These are phyloP conservation scores for Drosophila kepulauana DNA, from an alignment of 1,140 invertebrate genomes.

Conservation along the genomic window DNA sequence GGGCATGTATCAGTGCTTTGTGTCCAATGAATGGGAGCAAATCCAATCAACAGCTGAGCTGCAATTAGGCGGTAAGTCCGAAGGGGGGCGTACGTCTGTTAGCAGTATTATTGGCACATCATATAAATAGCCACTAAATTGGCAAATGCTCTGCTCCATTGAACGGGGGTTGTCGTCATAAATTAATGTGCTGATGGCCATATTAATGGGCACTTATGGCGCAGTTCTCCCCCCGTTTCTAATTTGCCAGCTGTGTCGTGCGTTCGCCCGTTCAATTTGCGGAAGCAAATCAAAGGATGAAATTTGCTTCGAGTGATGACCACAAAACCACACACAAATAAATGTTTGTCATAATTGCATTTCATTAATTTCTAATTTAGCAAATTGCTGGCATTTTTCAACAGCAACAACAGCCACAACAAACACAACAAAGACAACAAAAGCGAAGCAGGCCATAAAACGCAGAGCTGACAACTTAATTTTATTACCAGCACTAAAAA, in stretches of 20 bases:
- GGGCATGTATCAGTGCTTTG: conserved; percentile 95
- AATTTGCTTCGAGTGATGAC: conserved; percentile 46
- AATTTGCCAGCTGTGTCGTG: background rate
- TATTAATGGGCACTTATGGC: conserved; percentile 71
- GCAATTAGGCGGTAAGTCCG: conserved; percentile 90
- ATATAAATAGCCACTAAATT: conserved; percentile 30
- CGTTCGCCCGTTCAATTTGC: conserved; percentile 32
- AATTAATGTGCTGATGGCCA: conserved; percentile 62
- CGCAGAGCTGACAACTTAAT: conserved; percentile 78
- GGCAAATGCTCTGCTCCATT: conserved; percentile 4
- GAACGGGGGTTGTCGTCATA: conserved; percentile 39
- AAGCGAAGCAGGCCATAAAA: conserved; percentile 60
- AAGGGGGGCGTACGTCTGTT: conserved; percentile 22
- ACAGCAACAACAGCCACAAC: conserved; percentile 33
- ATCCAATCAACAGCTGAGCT: conserved; percentile 93
- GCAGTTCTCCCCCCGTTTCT: background rate
- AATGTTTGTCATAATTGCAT: conserved; percentile 84
- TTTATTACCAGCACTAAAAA: conserved; percentile 82
- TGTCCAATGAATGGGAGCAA: conserved; percentile 93
- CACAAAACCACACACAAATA: conserved; percentile 75
- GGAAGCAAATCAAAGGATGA: conserved; percentile 27
- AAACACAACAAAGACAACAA: conserved; percentile 23
- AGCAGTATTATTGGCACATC: conserved; percentile 35
- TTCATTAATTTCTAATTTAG: conserved; percentile 84
- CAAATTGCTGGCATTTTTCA: conserved; percentile 77